Evolutionary conservation across 2,888 invertebrate genomes (phyloP), one percentile per base, ranked within the genome.

Genomic region (Crossocerus cetratus): DNA sequence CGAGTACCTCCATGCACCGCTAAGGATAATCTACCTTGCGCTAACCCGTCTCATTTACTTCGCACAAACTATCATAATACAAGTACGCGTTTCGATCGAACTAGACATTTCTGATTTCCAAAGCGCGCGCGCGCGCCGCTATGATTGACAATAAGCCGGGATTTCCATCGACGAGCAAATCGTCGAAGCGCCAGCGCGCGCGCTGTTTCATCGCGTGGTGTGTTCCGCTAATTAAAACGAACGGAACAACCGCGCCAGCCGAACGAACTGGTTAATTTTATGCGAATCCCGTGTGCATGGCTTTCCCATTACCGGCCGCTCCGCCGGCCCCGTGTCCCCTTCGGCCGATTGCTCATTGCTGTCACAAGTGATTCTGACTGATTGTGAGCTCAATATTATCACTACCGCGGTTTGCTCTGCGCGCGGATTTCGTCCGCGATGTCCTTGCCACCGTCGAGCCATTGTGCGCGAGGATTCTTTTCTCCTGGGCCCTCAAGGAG

Each of bases 171-270:
- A 59, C 14, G 23, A 56, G 59, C 69, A 61, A 70, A 55, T 69
- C 82, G 83, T 82, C 77, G 80, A 78, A 81, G 83, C 74, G 77
- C 76, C 80, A 76, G 76, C 73, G 61, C 65, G 63, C 64, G 57
- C 84, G 82, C 77, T 84, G 83, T 32, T 32, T 32, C 32, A 32
- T 32, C 32, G 81, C 82, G 81, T 80, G 84, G 84, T 86, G 84
- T 88, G 88, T 89, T 89, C 88, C 88, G 88, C 89, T 89, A 89
- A 89, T 89, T 89, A 88, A 89, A 89, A 87, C 85, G 86, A 87
- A 86, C 84, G 78, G 49, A 49, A 16, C 16, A n/a, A 49, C 5
- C 43, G 43, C 11, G 16, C 49, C n/a, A 49, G n/a, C 13, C 74
- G 79, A 77, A 70, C 79, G 70, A 73, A 59, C 87, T 85, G 87